phyloP scores from a whole-genome alignment of 2,888 invertebrate species.

The Limnephilus marmoratus region DNA sequence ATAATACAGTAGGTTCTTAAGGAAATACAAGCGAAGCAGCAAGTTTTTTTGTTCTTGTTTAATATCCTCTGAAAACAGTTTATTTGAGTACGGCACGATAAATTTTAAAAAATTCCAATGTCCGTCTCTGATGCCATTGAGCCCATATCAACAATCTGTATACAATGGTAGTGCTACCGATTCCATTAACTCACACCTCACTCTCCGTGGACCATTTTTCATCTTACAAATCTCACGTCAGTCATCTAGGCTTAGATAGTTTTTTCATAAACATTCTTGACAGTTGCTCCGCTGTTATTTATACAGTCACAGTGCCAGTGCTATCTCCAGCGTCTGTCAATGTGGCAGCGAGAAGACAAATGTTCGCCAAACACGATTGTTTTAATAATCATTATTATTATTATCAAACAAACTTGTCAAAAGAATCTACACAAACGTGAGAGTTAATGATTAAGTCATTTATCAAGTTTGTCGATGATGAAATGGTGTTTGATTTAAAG shows the following conservation, averaged over 20 bases:
- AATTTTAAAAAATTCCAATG: neutral
- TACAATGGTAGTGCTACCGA: conserved; percentile 47
- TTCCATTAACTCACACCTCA: conserved; percentile 41
- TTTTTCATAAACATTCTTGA: conserved; percentile 57
- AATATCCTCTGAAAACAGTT: neutral
- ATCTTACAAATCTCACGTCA: conserved; percentile 61
- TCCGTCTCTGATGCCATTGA: neutral
- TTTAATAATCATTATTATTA: neutral
- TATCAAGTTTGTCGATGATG: neutral
- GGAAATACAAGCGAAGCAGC: too few relatives aligned
- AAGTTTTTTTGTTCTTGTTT: too few relatives aligned
- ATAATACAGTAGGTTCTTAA: too few relatives aligned
- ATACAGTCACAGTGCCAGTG: conserved; percentile 30
- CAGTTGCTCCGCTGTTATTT: conserved; percentile 59
- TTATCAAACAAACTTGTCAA: neutral
- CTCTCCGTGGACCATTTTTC: conserved; percentile 57
- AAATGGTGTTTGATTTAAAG: neutral
- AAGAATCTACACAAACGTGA: neutral
- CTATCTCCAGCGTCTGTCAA: conserved; percentile 53
- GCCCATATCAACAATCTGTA: neutral
- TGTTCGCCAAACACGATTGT: conserved; percentile 37
- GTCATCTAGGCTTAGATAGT: conserved; percentile 56
- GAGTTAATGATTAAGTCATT: neutral
- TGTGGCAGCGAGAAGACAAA: conserved; percentile 34
- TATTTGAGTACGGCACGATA: neutral